phyloP scores from a whole-genome alignment of 2,888 invertebrate genomes.

The Oxyscelio sp. region DNA sequence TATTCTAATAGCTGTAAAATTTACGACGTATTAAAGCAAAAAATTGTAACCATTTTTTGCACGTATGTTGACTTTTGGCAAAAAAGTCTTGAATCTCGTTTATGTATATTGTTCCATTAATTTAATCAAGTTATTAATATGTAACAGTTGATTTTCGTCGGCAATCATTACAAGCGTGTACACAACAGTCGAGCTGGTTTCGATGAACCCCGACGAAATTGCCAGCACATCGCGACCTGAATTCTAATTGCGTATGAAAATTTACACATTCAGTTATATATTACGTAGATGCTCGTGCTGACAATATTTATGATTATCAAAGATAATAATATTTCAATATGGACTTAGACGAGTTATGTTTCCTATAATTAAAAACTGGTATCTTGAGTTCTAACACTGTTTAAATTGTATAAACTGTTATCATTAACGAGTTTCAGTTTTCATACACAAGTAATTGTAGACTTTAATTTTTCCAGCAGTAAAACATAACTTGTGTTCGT shows the following conservation, averaged over 20 bases:
- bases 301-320: conserved; percentile 55
- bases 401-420: neutral
- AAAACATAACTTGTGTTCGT: no score
- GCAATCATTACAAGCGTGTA: conserved; percentile 81
- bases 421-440: neutral
- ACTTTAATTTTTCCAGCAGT: no score
- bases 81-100: conserved; percentile 44
- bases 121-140: conserved; percentile 85
- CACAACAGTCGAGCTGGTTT: conserved; percentile 68
- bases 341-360: conserved; percentile 31
- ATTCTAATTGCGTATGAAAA: conserved; percentile 79
- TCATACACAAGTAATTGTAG: neutral
- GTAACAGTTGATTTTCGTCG: conserved; percentile 82
- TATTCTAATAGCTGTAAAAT: conserved; percentile 23
- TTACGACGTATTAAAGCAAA: conserved; percentile 19
- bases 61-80: conserved; percentile 43
- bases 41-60: conserved; percentile 28
- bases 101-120: conserved; percentile 71
- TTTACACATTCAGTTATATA: conserved; percentile 68
- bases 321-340: conserved; percentile 40
- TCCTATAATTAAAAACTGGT: conserved; percentile 11
- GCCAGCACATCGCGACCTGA: conserved; percentile 77
- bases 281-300: conserved; percentile 50
- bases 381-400: neutral
- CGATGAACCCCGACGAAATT: conserved; percentile 79